Percentiles rank a stretch among this genome's conserved stretches.
phyloP scores from a whole-genome alignment of 2,797 vertebrate genomes.

The Lepus oiostolus region DNA sequence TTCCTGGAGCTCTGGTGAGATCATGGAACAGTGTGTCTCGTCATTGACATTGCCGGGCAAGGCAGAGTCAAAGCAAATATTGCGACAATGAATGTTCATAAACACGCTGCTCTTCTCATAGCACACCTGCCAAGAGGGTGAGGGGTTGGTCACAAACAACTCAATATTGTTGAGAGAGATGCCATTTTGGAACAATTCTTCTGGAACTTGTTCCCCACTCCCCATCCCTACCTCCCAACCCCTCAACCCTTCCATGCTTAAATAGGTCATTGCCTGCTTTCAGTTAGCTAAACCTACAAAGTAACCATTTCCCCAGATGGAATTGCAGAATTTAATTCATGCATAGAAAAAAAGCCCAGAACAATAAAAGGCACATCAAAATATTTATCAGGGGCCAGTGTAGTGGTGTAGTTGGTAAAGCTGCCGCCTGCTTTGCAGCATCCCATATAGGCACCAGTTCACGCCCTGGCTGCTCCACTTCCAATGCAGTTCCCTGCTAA shows the following conservation, averaged over 20 bases:
- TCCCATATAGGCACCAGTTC: too few species aligned
- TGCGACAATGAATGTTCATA: background rate
- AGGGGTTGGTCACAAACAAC: background rate
- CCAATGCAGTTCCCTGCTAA: too few species aligned
- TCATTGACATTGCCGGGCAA: background rate
- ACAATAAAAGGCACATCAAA: background rate
- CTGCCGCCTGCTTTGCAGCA: too few species aligned
- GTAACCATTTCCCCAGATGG: background rate
- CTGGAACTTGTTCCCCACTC: background rate
- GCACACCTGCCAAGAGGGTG: background rate
- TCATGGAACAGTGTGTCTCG: background rate
- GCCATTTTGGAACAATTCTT: background rate
- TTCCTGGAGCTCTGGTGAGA: conserved; percentile 15
- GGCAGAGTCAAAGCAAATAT: background rate
- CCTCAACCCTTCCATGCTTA: background rate
- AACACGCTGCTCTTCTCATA: background rate
- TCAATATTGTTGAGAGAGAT: fast-evolving
- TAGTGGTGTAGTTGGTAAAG: too few species aligned
- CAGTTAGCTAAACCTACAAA: background rate
- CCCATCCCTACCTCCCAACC: background rate
- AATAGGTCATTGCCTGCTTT: background rate
- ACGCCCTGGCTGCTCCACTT: too few species aligned
- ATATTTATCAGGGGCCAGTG: background rate
- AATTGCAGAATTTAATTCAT: background rate
- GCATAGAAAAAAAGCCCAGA: background rate